Evolutionary conservation across 2,113 vertebrate species (phyloP).

Genomic region (Embiotoca jacksoni): DNA sequence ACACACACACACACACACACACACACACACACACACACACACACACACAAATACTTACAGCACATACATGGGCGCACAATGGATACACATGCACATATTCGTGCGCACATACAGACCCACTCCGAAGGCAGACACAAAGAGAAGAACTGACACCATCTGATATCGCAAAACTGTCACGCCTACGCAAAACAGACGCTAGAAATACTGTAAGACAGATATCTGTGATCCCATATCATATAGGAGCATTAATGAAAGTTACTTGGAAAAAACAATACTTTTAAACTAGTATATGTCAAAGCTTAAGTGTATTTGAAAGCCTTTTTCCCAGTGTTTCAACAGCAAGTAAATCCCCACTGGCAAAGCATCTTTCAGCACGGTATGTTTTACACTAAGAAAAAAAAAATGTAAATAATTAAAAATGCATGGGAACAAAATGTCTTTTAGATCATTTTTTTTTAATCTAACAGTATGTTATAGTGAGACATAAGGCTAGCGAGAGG

Average conservation of each 20-base stretch:
- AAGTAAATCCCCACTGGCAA: neutral
- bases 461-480: neutral
- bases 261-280: slow-evolving; percentile 11
- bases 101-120: slow-evolving; percentile 40
- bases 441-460: neutral
- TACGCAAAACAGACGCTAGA: slow-evolving; percentile 67
- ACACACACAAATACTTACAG: slow-evolving; percentile 49
- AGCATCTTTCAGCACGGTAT: neutral
- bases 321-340: neutral
- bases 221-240: slow-evolving; percentile 35
- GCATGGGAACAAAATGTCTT: neutral
- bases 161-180: slow-evolving; percentile 71
- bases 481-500: slow-evolving; percentile 5
- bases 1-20: slow-evolving; percentile 29
- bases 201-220: slow-evolving; percentile 48
- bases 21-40: slow-evolving; percentile 45
- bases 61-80: no score
- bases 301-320: neutral
- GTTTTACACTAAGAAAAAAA: neutral
- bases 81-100: no score
- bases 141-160: slow-evolving; percentile 72
- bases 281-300: slow-evolving; percentile 13
- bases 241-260: slow-evolving; percentile 51
- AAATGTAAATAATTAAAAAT: neutral
- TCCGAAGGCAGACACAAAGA: slow-evolving; percentile 61